phyloP scores from a whole-genome alignment of 2,113 vertebrate species.

The Silurus asotus region DNA sequence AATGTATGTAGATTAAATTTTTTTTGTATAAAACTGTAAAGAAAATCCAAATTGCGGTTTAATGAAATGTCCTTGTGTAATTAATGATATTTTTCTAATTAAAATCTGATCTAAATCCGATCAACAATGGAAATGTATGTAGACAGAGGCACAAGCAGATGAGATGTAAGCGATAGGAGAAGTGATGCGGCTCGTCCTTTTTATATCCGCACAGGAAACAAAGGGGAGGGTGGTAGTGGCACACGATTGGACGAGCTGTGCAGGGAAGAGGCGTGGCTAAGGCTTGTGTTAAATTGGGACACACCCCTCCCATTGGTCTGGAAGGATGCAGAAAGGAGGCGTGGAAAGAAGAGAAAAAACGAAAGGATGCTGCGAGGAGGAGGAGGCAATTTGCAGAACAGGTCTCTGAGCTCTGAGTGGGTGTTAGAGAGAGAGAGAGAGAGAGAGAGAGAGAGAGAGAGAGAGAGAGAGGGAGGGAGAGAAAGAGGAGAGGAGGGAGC shows the following conservation, averaged over 20 bases:
- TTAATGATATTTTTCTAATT: neutral
- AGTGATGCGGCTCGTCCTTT: conserved; percentile 51
- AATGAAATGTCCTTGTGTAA: neutral
- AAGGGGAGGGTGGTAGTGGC: neutral
- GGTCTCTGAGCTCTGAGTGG: conserved; percentile 18
- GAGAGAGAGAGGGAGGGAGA: conserved; percentile 29
- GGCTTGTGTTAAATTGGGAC: neutral
- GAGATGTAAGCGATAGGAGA: conserved; percentile 42
- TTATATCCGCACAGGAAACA: neutral
- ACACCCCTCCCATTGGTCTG: neutral
- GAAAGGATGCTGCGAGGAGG: neutral
- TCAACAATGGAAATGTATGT: neutral
- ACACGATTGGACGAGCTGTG: conserved; percentile 7
- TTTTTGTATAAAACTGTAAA: no score
- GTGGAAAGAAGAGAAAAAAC: neutral
- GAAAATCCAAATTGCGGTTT: neutral
- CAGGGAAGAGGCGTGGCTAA: neutral
- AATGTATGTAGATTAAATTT: no score
- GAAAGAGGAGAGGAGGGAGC: conserved; percentile 61
- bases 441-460: conserved; percentile 30
- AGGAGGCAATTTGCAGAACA: conserved; percentile 6
- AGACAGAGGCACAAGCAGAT: neutral
- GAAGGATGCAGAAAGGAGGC: neutral
- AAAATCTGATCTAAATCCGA: neutral
- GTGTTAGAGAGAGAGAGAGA: conserved; percentile 28